These are phyloP conservation scores for Sebastes cheni DNA, from an alignment of 2,797 vertebrate species.

Conservation along the genomic window DNA sequence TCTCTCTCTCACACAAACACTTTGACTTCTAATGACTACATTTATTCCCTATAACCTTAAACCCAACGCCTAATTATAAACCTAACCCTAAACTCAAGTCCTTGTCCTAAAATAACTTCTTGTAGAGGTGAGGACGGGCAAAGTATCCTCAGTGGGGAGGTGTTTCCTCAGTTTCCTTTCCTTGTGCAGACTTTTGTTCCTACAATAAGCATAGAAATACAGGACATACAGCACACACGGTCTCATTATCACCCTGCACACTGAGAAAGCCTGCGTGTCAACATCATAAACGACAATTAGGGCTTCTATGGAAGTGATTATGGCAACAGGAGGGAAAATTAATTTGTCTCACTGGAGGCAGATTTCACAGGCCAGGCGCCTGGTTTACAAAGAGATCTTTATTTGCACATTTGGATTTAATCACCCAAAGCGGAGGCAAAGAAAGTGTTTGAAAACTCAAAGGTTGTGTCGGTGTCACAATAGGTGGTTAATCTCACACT, in stretches of 20 bases:
- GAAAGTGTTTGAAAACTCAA: neutral
- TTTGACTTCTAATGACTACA: constrained; percentile 5
- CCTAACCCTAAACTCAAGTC: neutral
- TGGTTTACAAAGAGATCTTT: neutral
- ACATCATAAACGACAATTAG: constrained; percentile 1
- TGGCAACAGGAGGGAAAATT: constrained; percentile 10
- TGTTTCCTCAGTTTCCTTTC: constrained; percentile 1
- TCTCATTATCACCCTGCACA: neutral
- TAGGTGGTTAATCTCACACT: neutral
- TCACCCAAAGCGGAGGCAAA: neutral
- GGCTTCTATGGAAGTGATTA: constrained; percentile 1
- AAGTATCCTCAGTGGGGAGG: constrained; percentile 4
- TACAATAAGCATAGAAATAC: neutral
- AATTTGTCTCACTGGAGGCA: constrained; percentile 8
- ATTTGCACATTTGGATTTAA: neutral
- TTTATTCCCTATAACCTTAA: neutral
- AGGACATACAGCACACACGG: neutral
- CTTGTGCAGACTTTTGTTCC: neutral
- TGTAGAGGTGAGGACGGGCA: neutral
- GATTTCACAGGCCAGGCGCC: neutral
- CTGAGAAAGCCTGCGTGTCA: neutral
- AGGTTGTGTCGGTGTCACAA: neutral
- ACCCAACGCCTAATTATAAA: neutral
- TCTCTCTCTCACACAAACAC: neutral
- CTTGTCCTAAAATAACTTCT: constrained; percentile 8